Conservation (phyloP, 2,113 vertebrate species). For the Chloroceryle aenea region DNA sequence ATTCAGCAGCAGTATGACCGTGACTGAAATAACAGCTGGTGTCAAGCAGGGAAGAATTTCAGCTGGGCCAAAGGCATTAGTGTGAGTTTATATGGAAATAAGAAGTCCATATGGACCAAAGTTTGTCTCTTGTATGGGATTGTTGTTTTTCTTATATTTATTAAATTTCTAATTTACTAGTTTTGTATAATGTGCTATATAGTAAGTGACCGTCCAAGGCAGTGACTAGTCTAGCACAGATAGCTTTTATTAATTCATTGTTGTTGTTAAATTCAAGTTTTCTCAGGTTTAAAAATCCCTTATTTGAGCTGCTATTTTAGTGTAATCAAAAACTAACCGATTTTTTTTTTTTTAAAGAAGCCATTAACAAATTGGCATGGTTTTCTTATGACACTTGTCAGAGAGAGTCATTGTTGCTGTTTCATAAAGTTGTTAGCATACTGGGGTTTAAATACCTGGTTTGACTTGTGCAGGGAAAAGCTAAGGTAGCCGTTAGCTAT, state of each 20-base stretch:
- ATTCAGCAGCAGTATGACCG: fast-evolving
- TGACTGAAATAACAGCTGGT: not conserved
- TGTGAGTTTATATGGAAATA: not conserved
- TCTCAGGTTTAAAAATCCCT: not conserved
- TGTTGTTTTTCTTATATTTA: not conserved
- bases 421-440: not conserved
- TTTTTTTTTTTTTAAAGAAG: not conserved
- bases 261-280: not conserved
- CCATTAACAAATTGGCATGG: not conserved
- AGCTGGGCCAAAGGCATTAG: not conserved
- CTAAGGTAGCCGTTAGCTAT: not conserved
- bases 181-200: fast-evolving
- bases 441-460: not conserved
- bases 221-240: not conserved
- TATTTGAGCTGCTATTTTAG: not conserved
- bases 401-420: not conserved
- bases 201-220: not conserved
- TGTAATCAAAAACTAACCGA: not conserved
- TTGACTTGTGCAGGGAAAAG: not conserved
- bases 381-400: not conserved
- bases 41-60: not conserved
- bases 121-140: not conserved
- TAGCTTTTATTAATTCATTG: not conserved
- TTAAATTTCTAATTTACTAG: not conserved
- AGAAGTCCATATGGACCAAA: fast-evolving